Conservation (phyloP, 1,140 invertebrate genomes). For the Euglossa dilemma region DNA sequence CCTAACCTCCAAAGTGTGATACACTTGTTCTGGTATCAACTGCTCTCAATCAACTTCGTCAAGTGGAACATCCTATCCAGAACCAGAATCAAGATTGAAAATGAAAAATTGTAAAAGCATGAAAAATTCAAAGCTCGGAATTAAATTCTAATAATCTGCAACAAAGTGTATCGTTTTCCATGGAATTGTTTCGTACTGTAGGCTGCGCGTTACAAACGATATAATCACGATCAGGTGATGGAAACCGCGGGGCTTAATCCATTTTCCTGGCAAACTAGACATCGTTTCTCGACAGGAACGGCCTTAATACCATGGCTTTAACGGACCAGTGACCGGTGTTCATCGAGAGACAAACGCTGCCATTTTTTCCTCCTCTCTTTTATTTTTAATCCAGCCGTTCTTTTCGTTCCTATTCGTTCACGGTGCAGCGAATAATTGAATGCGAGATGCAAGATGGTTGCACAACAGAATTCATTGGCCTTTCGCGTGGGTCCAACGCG, state of each 20-base stretch:
- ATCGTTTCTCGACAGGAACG: constrained; percentile 50
- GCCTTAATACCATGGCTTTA: constrained; percentile 56
- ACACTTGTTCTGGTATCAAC: too few relatives aligned
- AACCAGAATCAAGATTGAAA: too few relatives aligned
- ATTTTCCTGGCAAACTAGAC: constrained; percentile 56
- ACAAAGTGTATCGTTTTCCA: constrained; percentile 40
- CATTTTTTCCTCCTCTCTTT: background rate
- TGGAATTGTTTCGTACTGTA: constrained; percentile 55
- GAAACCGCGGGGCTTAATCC: constrained; percentile 59
- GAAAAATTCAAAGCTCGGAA: too few relatives aligned
- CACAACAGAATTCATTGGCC: background rate
- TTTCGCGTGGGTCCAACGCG: background rate
- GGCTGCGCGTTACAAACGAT: constrained; percentile 25
- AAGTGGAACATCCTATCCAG: too few relatives aligned
- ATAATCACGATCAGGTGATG: constrained; percentile 47
- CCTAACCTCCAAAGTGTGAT: too few relatives aligned
- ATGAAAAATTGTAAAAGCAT: too few relatives aligned
- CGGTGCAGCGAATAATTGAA: constrained; percentile 5
- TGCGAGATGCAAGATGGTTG: constrained; percentile 15
- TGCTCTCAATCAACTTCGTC: too few relatives aligned
- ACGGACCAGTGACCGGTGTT: background rate
- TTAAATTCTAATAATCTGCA: constrained; percentile 43
- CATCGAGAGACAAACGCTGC: constrained; percentile 14
- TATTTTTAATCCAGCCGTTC: background rate
- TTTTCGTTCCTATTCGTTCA: constrained; percentile 6